Base-by-base conservation (phyloP, 1,140 invertebrate genomes). In the Hyles euphorbiae region DNA sequence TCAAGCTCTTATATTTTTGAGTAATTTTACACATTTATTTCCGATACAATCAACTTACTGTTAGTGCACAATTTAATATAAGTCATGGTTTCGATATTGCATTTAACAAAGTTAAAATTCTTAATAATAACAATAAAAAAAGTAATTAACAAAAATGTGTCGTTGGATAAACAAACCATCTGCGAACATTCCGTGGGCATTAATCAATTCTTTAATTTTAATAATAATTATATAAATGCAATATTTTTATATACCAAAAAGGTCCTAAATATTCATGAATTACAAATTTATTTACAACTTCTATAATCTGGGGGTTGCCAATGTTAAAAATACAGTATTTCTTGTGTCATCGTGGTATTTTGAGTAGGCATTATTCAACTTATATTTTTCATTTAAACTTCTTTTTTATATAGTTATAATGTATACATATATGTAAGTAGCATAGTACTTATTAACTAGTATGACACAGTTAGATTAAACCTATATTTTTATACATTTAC, bases 101-200 rank as follows among this genome's bases (percentile, higher is more conserved):
- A 79, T 66, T 79, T 75, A 87, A 88, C 84, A 88, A 86, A 74
- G 72, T 88, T 86, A 88, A 86, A 88, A 84, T 77, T 88, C 83
- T 85, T 88, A 87, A 84, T 87, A 84, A 87, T 86, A 87, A 87
- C 84, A 87, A 87, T 87, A 87, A 87, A 87, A 87, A 85, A 85
- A 78, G 71, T 81, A 81, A 77, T 77, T 72, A 88, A 88, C 85
- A 88, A 88, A 60, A 87, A 87, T 77, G 70, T 69, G 63, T 63
- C 60, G 73, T 60, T 69, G 72, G 72, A 76, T 63, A 81, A 84
- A 87, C 74, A 77, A 86, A 82, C 81, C 83, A 81, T 83, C 79
- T 73, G 60, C 76, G 81, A 87, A 84, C 85, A 75, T 83, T 81
- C 68, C 80, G 72, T 76, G 81, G 75, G 83, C 58, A 75, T 63